Base-by-base conservation (phyloP, 2,888 invertebrate genomes). In the Eumerus sabulonum region DNA sequence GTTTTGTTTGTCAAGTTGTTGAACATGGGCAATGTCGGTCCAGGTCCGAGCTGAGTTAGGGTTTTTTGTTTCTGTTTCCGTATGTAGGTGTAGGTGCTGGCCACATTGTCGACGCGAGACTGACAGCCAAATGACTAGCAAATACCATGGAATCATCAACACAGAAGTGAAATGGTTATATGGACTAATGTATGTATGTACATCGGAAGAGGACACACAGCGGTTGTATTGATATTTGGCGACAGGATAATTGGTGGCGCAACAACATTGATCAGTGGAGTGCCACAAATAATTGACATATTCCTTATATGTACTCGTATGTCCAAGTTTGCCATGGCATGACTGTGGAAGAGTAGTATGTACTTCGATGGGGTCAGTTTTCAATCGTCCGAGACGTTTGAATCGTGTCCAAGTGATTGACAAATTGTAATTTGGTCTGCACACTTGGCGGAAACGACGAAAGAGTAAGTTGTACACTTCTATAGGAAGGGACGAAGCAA, bases 1-100 rank as follows among this genome's bases (percentile, higher is more conserved):
- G 79, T 79, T 79, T 73, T 79, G 79, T 79, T 74, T 79, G 79
- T 74, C 79, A 74, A 79, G 68, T 79, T 79, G 79, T 79, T 74
- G 63, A 79, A 68, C 79, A 79, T 74, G 73, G 47, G 64, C 5
- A n/a, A 40, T 40, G 40, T 40, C 12, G 12, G 40, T 3, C 40
- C 9, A 11, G 40, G 9, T 11, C 9, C 27, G 40, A 40, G 11
- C 11, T n/a, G 51, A 14, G 19, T 44, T 44, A 16, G 54, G 51
- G 54, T 60, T 45, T 71, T 57, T 60, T 36, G 53, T 72, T 63
- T 40, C 63, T 54, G 45, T 68, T 40, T 27, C 3, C 27, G 7
- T 27, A 4, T 27, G 27, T 27, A 27, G 27, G 45, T n/a, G n/a
- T 1, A 1, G 62, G 51, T 56, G 76, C 57, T 67, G 64, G 66